Base-by-base conservation (phyloP, 2,888 invertebrate genomes). In the Caenorhabditis wallacei region DNA sequence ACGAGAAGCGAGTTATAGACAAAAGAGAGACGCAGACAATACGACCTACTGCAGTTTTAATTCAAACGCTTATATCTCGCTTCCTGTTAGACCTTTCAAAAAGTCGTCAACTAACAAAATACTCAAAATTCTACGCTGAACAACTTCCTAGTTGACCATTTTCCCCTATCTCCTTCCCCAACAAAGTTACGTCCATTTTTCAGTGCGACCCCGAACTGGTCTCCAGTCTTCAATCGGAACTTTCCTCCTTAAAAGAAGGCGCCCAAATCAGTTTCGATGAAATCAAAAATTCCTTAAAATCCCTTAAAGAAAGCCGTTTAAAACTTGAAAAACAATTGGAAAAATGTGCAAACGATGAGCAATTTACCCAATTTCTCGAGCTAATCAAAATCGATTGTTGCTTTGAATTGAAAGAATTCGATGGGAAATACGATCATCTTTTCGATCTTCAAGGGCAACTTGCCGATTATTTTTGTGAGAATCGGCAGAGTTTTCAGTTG, bases 401-500 rank as follows among this genome's bases (percentile, higher is more conserved):
- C 4, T 64, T 64, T 3, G 84, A 80, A 35, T 57, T 86, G 24
- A 20, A 61, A 2, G 80, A 82, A 35, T 78, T 81, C 22, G 83
- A 79, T 0, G 20, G 30, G n/a, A 46, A 46, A 24, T 74, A 83
- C 48, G 61, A 75, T 11, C 2, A 37, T 3, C 43, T 88, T 16
- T 40, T 46, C 0, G 78, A 66, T 8, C 43, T 74, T 2, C 81
- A 85, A 40, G 18, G 43, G 0, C 54, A 80, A n/a, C 20, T 86
- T 30, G 86, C 86, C 10, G 71, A 71, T 20, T 86, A 86, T 56
- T 86, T 86, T 35, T 86, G 86, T 57, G 86, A 86, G 54, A 81
- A 85, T 61, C 75, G 75, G 16, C 68, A 84, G 48, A 85, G 85
- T 4, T 90, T 91, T 72, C 88, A 88, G 30, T 66, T 89, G 54